phyloP scores from a whole-genome alignment of 2,113 vertebrate genomes.

The Pungitius pungitius region DNA sequence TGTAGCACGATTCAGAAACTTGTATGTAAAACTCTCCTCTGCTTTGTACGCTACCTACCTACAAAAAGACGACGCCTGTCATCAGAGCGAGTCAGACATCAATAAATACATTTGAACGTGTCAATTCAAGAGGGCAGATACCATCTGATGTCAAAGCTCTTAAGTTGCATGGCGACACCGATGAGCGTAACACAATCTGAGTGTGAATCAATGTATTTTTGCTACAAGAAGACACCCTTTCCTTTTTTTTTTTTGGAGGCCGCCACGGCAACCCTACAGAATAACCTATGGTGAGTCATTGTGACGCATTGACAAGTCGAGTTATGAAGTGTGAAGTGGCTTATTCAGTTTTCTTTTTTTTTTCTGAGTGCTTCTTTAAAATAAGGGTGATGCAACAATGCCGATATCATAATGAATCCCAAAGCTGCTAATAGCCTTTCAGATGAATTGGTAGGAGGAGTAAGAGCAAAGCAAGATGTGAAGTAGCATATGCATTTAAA shows the following conservation, averaged over 20 bases:
- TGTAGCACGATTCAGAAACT: neutral
- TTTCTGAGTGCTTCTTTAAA: neutral
- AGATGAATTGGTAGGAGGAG: neutral
- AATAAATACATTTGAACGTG: neutral
- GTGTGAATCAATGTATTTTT: slow-evolving; percentile 13
- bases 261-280: neutral
- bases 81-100: neutral
- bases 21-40: neutral
- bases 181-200: neutral
- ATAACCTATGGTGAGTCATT: neutral
- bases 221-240: slow-evolving; percentile 12
- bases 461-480: neutral
- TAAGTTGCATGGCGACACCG: neutral
- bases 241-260: neutral
- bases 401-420: neutral
- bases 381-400: neutral
- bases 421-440: slow-evolving; percentile 8
- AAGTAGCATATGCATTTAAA: neutral
- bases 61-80: neutral
- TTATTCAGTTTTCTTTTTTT: neutral
- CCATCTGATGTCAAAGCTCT: too few species aligned
- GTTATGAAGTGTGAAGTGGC: neutral
- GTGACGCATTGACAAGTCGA: neutral
- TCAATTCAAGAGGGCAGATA: neutral
- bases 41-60: too few species aligned